Conservation (phyloP, 2,888 invertebrate genomes). For the Plemyria rubiginata region DNA sequence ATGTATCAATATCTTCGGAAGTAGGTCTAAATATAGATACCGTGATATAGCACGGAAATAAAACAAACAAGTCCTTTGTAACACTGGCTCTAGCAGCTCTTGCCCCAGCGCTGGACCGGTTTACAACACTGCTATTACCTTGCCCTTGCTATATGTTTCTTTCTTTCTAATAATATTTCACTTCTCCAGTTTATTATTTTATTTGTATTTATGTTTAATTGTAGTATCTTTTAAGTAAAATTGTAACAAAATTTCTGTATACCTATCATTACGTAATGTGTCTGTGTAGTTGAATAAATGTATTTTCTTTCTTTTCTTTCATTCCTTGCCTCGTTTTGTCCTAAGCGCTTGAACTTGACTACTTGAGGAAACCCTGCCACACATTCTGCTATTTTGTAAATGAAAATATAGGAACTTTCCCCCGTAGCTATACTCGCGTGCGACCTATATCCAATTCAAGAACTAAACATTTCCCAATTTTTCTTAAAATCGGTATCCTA, state of each 20-base stretch:
- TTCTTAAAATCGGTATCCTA: too few relatives aligned
- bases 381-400: conserved; percentile 16
- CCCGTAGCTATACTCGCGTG: background rate
- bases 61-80: conserved; percentile 48
- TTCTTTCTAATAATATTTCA: too few relatives aligned
- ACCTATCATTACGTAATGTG: too few relatives aligned
- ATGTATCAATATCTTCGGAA: conserved; percentile 64
- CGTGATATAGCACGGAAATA: conserved; percentile 52
- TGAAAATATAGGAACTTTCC: background rate
- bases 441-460: background rate
- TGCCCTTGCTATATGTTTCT: too few relatives aligned
- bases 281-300: too few relatives aligned
- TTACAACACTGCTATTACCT: conserved; percentile 54
- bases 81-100: conserved; percentile 40
- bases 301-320: too few relatives aligned
- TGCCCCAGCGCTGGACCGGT: conserved; percentile 52
- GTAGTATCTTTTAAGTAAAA: too few relatives aligned
- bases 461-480: background rate
- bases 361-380: too few relatives aligned
- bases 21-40: conserved; percentile 23
- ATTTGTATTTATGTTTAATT: too few relatives aligned
- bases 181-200: too few relatives aligned
- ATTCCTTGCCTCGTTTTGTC: conserved; percentile 46
- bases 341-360: conserved; percentile 53
- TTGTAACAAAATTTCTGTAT: too few relatives aligned